Evolutionary conservation across 1,140 invertebrate species (phyloP).

Genomic region (Sesamia nonagrioides): DNA sequence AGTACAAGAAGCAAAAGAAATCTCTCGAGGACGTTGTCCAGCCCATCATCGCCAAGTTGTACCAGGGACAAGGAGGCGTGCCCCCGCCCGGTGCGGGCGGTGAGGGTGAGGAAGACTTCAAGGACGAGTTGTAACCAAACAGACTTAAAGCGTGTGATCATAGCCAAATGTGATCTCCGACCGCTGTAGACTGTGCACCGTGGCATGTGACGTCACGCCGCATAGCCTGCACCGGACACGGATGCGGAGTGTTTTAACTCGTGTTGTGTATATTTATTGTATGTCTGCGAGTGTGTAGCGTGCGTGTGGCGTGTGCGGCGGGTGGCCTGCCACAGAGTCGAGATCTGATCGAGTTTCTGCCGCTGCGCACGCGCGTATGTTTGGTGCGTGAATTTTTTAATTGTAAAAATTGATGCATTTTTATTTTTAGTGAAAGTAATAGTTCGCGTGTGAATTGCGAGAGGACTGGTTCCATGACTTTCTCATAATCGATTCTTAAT

Average conservation of each 20-base stretch:
- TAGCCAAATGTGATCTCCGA: conserved; percentile 80
- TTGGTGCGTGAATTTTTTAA: conserved; percentile 54
- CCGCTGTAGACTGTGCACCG: conserved; percentile 57
- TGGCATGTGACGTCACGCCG: conserved; percentile 46
- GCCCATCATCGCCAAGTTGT: conserved; percentile 99
- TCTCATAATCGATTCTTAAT: conserved; percentile 54
- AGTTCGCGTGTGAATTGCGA: conserved; percentile 59
- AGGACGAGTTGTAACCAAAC: conserved; percentile 94
- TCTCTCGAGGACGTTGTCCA: conserved; percentile 98
- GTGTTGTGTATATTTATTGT: conserved; percentile 85
- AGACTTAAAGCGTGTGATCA: conserved; percentile 73
- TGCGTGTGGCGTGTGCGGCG: conserved; percentile 60
- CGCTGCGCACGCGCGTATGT: conserved; percentile 60
- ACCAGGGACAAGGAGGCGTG: conserved; percentile 94
- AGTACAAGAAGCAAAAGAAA: conserved; percentile 99
- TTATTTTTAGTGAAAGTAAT: conserved; percentile 75
- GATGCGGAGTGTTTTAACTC: conserved; percentile 72
- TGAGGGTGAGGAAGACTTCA: conserved; percentile 92
- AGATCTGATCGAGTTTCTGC: conserved; percentile 57
- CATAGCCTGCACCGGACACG: conserved; percentile 67
- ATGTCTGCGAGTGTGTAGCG: conserved; percentile 57
- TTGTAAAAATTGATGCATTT: conserved; percentile 80
- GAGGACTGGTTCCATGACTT: conserved; percentile 61
- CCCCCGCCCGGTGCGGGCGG: conserved; percentile 90
- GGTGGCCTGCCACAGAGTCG: conserved; percentile 54